A percentile compares a stretch with the other conserved stretches of the same genome.
Conservation (phyloP, 1,140 invertebrate species). For the Drosophila nigrodunni region DNA sequence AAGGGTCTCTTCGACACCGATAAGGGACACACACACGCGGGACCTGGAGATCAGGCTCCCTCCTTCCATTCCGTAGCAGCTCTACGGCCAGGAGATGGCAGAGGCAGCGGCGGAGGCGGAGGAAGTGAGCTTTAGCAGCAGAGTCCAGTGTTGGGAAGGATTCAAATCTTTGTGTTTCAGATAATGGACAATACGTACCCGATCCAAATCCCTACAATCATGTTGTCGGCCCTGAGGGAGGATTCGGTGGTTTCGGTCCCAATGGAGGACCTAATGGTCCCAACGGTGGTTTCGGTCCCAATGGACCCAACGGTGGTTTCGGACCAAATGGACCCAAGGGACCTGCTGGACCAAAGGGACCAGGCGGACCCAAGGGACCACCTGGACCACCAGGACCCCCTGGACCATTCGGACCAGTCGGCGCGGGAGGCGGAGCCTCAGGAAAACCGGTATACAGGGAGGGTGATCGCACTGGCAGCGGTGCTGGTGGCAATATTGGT, state of each 20-base stretch:
- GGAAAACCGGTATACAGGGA: conserved; percentile 75
- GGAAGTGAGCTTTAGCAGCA: conserved; percentile 55
- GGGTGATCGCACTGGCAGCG: conserved; percentile 54
- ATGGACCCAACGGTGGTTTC: conserved; percentile 48
- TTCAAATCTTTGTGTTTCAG: conserved; percentile 79
- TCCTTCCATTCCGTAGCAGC: conserved; percentile 73
- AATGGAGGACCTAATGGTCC: conserved; percentile 53
- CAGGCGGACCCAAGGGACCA: conserved; percentile 64
- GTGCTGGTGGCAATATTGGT: conserved; percentile 42
- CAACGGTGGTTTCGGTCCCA: conserved; percentile 43
- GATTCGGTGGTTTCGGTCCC: conserved; percentile 29
- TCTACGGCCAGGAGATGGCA: conserved; percentile 56
- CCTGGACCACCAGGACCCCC: conserved; percentile 70
- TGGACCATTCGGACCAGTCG: conserved; percentile 61
- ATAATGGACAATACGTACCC: conserved; percentile 67
- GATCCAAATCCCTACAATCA: conserved; percentile 66
- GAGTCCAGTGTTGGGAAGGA: conserved; percentile 14
- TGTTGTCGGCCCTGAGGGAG: conserved; percentile 55
- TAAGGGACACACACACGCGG: conserved; percentile 71
- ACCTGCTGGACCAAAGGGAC: conserved; percentile 63
- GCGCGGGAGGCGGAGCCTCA: conserved; percentile 72
- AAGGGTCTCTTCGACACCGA: conserved; percentile 77
- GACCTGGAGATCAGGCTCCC: conserved; percentile 70
- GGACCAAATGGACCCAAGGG: conserved; percentile 73
- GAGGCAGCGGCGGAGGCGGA: conserved; percentile 33